These are phyloP conservation scores for Poeciliopsis gracilis DNA, from an alignment of 2,797 vertebrate genomes.

Conservation along the genomic window DNA sequence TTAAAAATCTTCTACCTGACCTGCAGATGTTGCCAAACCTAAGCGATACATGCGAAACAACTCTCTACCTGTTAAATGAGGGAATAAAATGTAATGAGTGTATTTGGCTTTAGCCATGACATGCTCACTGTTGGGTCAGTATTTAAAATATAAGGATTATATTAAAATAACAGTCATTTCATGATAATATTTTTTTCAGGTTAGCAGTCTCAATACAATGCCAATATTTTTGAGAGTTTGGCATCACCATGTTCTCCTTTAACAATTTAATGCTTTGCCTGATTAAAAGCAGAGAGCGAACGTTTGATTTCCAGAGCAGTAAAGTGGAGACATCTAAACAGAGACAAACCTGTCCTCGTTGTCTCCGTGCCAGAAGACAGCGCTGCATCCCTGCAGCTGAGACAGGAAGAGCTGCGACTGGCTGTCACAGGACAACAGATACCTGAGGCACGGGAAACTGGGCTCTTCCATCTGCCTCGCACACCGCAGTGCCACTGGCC, in stretches of 20 bases:
- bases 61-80: neutral
- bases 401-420: slow-evolving; percentile 90
- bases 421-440: slow-evolving; percentile 85
- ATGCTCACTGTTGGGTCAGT: neutral
- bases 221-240: neutral
- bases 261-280: neutral
- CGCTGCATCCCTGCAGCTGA: slow-evolving; percentile 85
- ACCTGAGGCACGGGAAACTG: slow-evolving; percentile 90
- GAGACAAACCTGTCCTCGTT: slow-evolving; percentile 84
- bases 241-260: neutral
- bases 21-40: too few species aligned
- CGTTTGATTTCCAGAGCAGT: neutral
- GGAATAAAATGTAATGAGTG: neutral
- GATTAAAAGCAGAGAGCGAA: neutral
- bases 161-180: neutral
- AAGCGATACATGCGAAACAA: too few species aligned
- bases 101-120: neutral
- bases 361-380: slow-evolving; percentile 92
- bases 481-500: slow-evolving; percentile 86
- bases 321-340: neutral
- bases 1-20: too few species aligned
- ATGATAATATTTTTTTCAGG: neutral
- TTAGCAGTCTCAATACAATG: neutral
- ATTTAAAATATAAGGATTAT: neutral
- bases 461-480: slow-evolving; percentile 93